phyloP scores from a whole-genome alignment of 2,113 vertebrate species.

The Amazona guildingii region DNA sequence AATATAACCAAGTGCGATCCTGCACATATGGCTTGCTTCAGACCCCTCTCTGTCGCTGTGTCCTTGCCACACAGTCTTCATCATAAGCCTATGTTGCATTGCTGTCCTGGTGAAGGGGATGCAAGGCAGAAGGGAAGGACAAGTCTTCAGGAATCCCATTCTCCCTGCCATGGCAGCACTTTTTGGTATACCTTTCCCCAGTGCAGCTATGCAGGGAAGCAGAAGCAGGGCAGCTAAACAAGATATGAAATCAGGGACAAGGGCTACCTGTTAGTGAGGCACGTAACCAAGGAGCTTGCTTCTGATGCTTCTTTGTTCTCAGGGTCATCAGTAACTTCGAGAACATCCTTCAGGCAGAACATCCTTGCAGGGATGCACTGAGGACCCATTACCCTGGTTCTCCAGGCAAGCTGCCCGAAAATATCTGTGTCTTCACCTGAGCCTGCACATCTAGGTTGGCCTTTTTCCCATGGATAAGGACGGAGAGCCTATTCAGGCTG shows the following conservation, averaged over 20 bases:
- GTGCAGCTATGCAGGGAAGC: accelerated
- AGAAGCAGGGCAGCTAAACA: not conserved
- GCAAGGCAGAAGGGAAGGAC: not conserved
- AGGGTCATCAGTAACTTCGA: not conserved
- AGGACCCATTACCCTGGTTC: not conserved
- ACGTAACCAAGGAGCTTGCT: not conserved
- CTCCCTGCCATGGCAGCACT: too few relatives aligned
- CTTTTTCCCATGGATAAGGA: not conserved
- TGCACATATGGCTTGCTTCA: accelerated
- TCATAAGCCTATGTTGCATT: too few relatives aligned
- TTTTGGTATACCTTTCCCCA: not conserved
- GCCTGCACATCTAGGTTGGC: not conserved
- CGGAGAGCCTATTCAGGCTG: not conserved
- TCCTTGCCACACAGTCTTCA: not conserved
- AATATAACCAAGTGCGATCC: not conserved
- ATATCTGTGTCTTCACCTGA: not conserved
- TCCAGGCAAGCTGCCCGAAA: not conserved
- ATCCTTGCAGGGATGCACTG: not conserved
- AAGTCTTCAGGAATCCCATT: not conserved
- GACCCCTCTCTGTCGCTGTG: not conserved
- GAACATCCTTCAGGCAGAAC: not conserved
- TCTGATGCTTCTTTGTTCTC: not conserved
- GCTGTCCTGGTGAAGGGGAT: not conserved
- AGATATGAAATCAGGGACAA: not conserved
- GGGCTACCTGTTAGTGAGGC: not conserved